Evolutionary conservation across 2,797 vertebrate species (phyloP), one percentile per base, ranked within the genome.

Genomic region (Gorsachius magnificus): DNA sequence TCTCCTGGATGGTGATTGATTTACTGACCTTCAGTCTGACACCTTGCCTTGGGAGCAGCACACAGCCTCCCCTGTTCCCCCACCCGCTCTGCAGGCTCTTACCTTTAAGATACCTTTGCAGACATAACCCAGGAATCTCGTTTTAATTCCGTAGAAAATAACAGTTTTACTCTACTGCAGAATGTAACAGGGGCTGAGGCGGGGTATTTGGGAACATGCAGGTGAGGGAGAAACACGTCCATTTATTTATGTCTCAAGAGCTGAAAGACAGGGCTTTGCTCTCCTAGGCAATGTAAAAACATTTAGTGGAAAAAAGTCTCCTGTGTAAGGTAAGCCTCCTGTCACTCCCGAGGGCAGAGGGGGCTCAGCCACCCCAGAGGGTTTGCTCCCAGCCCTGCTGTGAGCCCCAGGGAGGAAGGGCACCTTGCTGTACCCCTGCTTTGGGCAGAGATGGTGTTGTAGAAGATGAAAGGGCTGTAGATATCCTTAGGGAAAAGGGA

Each of bases 21-120:
- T 90, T 48, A 51, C 84, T 92, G 93, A 93, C 87, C 89, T 87
- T 65, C 93, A 65, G 46, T 16, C 57, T 57, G 50, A 36, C 57
- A 61, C 58, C 43, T 90, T 0, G 0, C 57, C 61, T 68, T 16
- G 26, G 2, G 22, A 75, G 68, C 17, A 1, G 8, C 3, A 0
- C 50, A n/a, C 48, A 60, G 2, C 57, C 38, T 60, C 36, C 60
- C 24, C 43, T 13, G 3, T 6, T 58, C 24, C 24, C 21, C 29
- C 6, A 5, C 21, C 24, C 51, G 38, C 75, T 0, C 0, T 4
- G 53, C 45, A 64, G 35, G 33, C 45, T 83, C 78, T 70, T 7
- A 12, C 6, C 48, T 80, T 61, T 41, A 9, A 71, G 18, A 22
- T n/a, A 17, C 3, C 38, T 83, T 65, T 50, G n/a, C 24, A 5